Conservation (phyloP, 2,113 vertebrate genomes). For the Epinephelus lanceolatus region DNA sequence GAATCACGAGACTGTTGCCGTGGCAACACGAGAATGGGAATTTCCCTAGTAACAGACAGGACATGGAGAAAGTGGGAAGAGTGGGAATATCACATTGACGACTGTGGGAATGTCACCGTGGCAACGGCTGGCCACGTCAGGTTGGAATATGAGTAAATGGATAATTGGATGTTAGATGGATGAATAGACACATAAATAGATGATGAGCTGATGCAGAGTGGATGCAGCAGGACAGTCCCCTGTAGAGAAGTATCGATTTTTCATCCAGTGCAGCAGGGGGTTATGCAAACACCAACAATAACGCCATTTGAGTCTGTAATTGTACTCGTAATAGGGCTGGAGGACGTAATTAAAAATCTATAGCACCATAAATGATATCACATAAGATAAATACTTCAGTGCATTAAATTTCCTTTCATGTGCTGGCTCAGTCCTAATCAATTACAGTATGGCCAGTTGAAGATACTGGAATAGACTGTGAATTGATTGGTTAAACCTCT, state of each 20-base stretch:
- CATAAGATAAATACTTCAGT: neutral
- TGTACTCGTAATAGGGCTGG: neutral
- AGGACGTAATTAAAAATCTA: slow-evolving; percentile 14
- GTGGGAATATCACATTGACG: slow-evolving; percentile 65
- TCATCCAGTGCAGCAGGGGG: slow-evolving; percentile 32
- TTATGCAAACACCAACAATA: slow-evolving; percentile 41
- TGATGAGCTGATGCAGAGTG: slow-evolving; percentile 1
- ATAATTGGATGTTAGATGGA: neutral
- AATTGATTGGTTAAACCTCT: neutral
- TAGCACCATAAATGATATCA: neutral
- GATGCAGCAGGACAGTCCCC: slow-evolving; percentile 26
- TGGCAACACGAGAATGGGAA: slow-evolving; percentile 75
- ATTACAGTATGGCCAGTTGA: neutral
- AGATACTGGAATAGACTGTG: neutral
- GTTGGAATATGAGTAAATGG: neutral
- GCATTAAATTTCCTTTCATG: neutral
- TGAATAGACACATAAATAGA: slow-evolving; percentile 27
- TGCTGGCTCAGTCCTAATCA: neutral
- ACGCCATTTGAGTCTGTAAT: slow-evolving; percentile 11
- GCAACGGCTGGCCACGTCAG: neutral
- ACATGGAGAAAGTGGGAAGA: slow-evolving; percentile 53
- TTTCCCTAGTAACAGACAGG: slow-evolving; percentile 78
- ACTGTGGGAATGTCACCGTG: slow-evolving; percentile 23
- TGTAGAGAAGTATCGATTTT: slow-evolving; percentile 32
- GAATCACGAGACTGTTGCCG: slow-evolving; percentile 76